A percentile compares a stretch with the other conserved stretches of the same genome.
Evolutionary conservation across 2,797 vertebrate genomes (phyloP).

Genomic region (Cyprinella venusta): DNA sequence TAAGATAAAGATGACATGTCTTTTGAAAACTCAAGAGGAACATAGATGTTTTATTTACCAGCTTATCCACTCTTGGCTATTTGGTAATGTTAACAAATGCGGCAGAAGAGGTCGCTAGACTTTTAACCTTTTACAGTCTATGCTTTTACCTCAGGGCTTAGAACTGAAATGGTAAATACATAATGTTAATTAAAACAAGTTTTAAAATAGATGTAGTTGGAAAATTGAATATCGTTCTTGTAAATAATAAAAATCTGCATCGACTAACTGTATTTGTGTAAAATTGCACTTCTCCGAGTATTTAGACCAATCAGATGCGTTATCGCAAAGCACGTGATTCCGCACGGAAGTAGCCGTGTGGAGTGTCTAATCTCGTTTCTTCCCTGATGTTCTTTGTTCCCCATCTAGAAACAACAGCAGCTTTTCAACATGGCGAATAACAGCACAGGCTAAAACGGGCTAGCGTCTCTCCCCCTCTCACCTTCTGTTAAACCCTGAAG

Average conservation of each 20-base stretch:
- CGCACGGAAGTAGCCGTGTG: background rate
- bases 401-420: conserved; percentile 33
- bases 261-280: background rate
- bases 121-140: too few relatives aligned
- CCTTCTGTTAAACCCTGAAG: conserved; percentile 3
- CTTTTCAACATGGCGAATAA: conserved; percentile 61
- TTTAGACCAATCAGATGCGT: conserved; percentile 1
- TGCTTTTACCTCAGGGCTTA: background rate
- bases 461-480: conserved; percentile 40
- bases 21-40: conserved; percentile 18
- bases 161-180: background rate
- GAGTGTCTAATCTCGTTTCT: background rate
- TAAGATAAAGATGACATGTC: conserved; percentile 20
- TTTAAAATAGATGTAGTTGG: too few relatives aligned
- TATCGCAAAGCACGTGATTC: background rate
- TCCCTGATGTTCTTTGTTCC: conserved; percentile 11
- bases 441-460: conserved; percentile 55
- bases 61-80: conserved; percentile 15
- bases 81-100: background rate
- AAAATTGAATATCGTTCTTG: too few relatives aligned
- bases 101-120: background rate
- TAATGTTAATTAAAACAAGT: background rate
- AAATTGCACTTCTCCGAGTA: background rate
- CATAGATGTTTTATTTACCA: background rate
- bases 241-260: background rate